Conservation (phyloP, 1,140 invertebrate genomes). For the Heliconius congener region DNA sequence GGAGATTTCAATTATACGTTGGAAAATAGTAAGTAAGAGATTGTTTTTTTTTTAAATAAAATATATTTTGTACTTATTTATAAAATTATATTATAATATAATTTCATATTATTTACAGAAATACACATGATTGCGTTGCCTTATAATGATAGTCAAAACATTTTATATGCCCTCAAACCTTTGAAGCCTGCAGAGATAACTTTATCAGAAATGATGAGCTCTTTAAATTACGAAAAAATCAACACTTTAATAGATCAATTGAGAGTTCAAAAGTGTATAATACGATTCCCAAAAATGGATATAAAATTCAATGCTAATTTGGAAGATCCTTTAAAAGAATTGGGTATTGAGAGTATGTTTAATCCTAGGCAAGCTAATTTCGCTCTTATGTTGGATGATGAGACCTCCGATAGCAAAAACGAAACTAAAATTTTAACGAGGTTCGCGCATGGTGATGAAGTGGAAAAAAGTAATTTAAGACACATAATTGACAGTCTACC, state of each 20-base stretch:
- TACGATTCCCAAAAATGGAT: constrained; percentile 87
- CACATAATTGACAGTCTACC: constrained; percentile 52
- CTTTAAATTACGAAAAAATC: constrained; percentile 81
- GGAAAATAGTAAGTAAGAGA: constrained; percentile 3
- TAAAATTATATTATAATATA: background rate
- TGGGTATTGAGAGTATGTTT: constrained; percentile 86
- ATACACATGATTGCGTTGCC: constrained; percentile 87
- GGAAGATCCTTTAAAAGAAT: constrained; percentile 76
- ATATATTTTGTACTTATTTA: background rate
- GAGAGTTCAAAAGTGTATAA: constrained; percentile 75
- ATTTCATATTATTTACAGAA: constrained; percentile 57
- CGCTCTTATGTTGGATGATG: constrained; percentile 80
- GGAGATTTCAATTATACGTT: constrained; percentile 55
- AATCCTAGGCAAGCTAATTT: constrained; percentile 83
- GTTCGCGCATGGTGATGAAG: constrained; percentile 41
- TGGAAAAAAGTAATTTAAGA: constrained; percentile 38
- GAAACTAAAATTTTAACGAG: constrained; percentile 51
- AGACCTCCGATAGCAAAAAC: constrained; percentile 44
- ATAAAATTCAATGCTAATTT: constrained; percentile 83
- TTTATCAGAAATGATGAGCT: constrained; percentile 79
- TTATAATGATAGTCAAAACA: constrained; percentile 85
- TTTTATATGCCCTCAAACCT: constrained; percentile 88
- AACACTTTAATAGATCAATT: constrained; percentile 80
- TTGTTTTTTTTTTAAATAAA: background rate
- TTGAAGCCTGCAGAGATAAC: constrained; percentile 69